Percentiles rank a stretch among this genome's conserved stretches.
Evolutionary conservation across 1,140 invertebrate species (phyloP).

Genomic region (Drosophila chauvacae): DNA sequence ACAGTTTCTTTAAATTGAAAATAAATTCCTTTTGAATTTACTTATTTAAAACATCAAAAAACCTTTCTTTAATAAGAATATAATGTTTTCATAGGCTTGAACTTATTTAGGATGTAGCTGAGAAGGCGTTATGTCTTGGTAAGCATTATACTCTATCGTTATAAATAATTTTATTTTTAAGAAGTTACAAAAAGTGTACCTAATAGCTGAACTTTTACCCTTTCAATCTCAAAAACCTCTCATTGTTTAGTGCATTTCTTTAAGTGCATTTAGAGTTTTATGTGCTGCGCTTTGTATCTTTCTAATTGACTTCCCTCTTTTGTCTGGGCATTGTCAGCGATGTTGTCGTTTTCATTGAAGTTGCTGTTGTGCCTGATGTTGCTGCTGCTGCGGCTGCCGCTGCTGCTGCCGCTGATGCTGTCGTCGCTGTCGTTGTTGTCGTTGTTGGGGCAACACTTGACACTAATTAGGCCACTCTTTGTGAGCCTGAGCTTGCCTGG

Average conservation of each 20-base stretch:
- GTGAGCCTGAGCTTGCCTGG: constrained; percentile 55
- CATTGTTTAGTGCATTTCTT: background rate
- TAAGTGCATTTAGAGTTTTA: constrained; percentile 30
- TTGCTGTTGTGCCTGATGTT: constrained; percentile 32
- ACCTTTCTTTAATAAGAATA: background rate
- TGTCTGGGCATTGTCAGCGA: constrained; percentile 66
- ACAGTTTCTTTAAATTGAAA: background rate
- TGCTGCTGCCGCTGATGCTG: constrained; percentile 13
- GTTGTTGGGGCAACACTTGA: constrained; percentile 76
- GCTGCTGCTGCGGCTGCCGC: constrained; percentile 15
- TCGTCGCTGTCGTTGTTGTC: constrained; percentile 36
- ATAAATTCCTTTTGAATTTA: background rate
- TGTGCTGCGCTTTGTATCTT: constrained; percentile 69
- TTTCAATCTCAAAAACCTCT: background rate
- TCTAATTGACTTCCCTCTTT: constrained; percentile 82
- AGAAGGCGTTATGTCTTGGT: background rate
- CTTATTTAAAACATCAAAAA: too few relatives aligned
- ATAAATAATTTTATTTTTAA: background rate
- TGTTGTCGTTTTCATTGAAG: constrained; percentile 76
- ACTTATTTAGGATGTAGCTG: background rate
- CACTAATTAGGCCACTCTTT: constrained; percentile 83
- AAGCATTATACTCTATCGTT: background rate
- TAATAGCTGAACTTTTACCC: background rate
- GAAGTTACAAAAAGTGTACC: background rate
- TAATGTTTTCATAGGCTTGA: background rate